These are phyloP conservation scores for Drosophila hamatofila DNA, from an alignment of 2,888 invertebrate genomes.

Conservation along the genomic window DNA sequence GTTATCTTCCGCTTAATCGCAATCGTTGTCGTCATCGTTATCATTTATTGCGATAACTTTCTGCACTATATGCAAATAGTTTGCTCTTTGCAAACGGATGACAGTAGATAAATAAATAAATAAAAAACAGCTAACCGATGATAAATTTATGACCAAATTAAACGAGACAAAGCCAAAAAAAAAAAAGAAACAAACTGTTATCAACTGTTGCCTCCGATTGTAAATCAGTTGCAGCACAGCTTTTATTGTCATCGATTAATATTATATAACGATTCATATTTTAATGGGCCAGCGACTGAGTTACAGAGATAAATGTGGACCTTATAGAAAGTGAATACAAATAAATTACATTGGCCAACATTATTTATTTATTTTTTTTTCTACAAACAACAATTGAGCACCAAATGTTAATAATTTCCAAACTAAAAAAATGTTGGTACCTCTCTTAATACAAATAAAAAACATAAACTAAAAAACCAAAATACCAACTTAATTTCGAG, in stretches of 20 bases:
- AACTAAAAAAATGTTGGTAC: background rate
- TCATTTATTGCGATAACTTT: conserved; percentile 5
- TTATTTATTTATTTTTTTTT: background rate
- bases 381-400: background rate
- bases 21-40: conserved; percentile 10
- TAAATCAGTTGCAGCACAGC: conserved; percentile 13
- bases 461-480: no score
- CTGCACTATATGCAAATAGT: conserved; percentile 19
- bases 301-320: background rate
- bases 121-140: background rate
- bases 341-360: background rate
- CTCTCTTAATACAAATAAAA: no score
- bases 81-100: background rate
- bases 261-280: conserved; percentile 2
- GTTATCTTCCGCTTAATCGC: conserved; percentile 3
- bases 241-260: conserved; percentile 8
- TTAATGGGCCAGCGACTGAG: background rate
- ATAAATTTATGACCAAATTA: conserved; percentile 28
- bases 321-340: background rate
- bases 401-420: background rate
- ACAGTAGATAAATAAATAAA: background rate
- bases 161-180: background rate
- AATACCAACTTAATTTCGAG: no score
- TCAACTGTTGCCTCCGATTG: conserved; percentile 20
- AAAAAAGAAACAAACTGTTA: background rate